Conservation (phyloP, 2,888 invertebrate genomes). For the Deilephila porcellus region DNA sequence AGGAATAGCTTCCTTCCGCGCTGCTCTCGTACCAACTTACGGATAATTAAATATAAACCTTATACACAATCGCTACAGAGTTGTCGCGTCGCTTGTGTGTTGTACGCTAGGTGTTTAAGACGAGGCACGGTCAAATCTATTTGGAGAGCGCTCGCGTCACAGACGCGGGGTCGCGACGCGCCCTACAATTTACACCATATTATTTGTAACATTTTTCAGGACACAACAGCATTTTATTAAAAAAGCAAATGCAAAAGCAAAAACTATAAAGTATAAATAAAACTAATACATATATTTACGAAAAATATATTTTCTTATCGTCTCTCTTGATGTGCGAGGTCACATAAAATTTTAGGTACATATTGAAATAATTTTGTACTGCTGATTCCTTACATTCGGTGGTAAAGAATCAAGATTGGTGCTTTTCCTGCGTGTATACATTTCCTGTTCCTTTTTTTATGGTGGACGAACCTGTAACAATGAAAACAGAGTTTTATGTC, state of each 20-base stretch:
- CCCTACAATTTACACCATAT: constrained; percentile 49
- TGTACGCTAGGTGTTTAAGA: constrained; percentile 51
- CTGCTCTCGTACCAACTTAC: constrained; percentile 29
- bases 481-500: constrained; percentile 36
- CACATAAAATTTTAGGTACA: constrained; percentile 36
- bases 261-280: constrained; percentile 1
- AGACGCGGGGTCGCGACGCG: constrained; percentile 46
- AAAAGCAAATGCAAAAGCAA: neutral
- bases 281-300: constrained; percentile 30
- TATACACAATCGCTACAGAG: constrained; percentile 49
- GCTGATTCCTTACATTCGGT: constrained; percentile 14
- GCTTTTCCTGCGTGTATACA: constrained; percentile 81
- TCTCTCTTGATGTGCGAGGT: constrained; percentile 66
- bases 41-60: constrained; percentile 44
- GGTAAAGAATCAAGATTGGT: constrained; percentile 51
- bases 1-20: constrained; percentile 64
- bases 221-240: neutral
- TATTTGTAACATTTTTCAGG: constrained; percentile 24
- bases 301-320: constrained; percentile 45
- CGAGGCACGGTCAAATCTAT: constrained; percentile 68
- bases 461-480: constrained; percentile 71
- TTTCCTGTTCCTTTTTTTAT: constrained; percentile 73
- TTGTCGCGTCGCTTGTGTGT: constrained; percentile 42
- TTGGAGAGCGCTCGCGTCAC: constrained; percentile 66
- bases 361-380: constrained; percentile 28